Conservation (phyloP, 2,113 vertebrate genomes). For the Phyllopteryx taeniolatus region DNA sequence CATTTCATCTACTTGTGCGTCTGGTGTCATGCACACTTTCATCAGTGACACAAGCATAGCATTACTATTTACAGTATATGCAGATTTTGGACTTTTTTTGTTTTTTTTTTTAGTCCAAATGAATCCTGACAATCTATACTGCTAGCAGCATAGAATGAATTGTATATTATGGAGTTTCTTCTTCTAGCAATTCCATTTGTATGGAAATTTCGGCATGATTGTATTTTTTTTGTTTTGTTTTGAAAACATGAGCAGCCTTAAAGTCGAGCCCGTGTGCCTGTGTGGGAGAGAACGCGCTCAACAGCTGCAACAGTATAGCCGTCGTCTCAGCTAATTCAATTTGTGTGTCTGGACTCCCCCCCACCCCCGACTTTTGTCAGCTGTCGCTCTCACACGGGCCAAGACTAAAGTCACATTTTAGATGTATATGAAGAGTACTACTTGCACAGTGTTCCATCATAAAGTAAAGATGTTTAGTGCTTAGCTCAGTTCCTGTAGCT, state of each 20-base stretch:
- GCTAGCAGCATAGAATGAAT: neutral
- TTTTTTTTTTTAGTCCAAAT: neutral
- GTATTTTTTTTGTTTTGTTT: neutral
- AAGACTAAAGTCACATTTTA: neutral
- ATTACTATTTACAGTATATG: too few species aligned
- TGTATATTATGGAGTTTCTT: neutral
- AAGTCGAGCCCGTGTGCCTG: slow-evolving; percentile 16
- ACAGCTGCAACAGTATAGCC: slow-evolving; percentile 64
- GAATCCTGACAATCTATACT: neutral
- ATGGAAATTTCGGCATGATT: neutral
- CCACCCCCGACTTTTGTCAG: slow-evolving; percentile 51
- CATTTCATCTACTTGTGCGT: too few species aligned
- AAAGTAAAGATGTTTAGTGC: too few species aligned
- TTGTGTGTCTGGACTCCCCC: slow-evolving; percentile 42
- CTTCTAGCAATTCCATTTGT: neutral
- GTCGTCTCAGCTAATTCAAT: slow-evolving; percentile 44
- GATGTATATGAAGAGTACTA: neutral
- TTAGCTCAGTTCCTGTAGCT: too few species aligned
- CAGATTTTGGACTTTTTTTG: neutral
- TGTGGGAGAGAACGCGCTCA: slow-evolving; percentile 17
- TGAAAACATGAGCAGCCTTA: neutral
- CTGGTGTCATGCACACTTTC: neutral
- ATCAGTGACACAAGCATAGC: too few species aligned
- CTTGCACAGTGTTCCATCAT: neutral
- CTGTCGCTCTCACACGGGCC: slow-evolving; percentile 64